phyloP scores from a whole-genome alignment of 2,888 invertebrate species.

The Furcula furcula region DNA sequence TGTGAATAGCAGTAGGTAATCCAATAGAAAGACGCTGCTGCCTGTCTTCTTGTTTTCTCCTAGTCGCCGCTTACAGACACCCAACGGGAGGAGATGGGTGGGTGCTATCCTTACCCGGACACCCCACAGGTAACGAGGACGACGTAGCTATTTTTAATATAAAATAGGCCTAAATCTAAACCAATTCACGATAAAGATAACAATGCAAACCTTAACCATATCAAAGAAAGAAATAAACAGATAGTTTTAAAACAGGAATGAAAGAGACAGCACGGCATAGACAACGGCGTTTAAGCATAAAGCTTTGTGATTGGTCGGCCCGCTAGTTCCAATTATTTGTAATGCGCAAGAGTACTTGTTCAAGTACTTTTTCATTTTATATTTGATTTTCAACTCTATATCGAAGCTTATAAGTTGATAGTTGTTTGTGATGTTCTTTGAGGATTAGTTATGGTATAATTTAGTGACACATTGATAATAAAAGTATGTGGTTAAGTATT shows the following conservation, averaged over 20 bases:
- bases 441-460: not conserved
- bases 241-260: not conserved
- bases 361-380: slow-evolving; percentile 25
- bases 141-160: too few species aligned
- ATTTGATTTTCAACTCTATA: slow-evolving; percentile 6
- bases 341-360: slow-evolving; percentile 36
- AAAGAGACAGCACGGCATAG: slow-evolving; percentile 15
- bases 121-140: too few species aligned
- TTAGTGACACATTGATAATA: slow-evolving; percentile 1
- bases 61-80: too few species aligned
- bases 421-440: slow-evolving; percentile 2
- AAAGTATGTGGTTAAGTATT: not conserved
- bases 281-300: slow-evolving; percentile 19
- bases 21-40: too few species aligned
- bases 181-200: slow-evolving; percentile 21
- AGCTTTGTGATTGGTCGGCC: slow-evolving; percentile 24
- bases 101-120: too few species aligned
- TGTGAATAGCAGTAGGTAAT: too few species aligned
- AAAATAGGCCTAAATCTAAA: slow-evolving; percentile 19
- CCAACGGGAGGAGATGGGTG: too few species aligned
- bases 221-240: slow-evolving; percentile 20
- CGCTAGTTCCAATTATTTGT: slow-evolving; percentile 35
- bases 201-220: slow-evolving; percentile 23
- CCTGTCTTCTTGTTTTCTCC: too few species aligned
- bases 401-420: not conserved